Conservation (phyloP, 1,140 invertebrate genomes). For the Radopholus similis region DNA sequence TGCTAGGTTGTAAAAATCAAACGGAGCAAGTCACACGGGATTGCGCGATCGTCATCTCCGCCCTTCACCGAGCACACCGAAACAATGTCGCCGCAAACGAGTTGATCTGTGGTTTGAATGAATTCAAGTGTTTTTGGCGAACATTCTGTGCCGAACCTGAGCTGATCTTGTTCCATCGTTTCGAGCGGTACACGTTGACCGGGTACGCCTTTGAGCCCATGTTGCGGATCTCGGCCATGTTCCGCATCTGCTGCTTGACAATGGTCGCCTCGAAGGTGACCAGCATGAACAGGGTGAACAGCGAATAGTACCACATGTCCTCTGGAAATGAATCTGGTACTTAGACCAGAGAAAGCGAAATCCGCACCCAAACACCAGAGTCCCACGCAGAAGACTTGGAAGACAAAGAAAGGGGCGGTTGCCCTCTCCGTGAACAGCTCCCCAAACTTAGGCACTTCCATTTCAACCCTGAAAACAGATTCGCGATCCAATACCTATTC, state of each 20-base stretch:
- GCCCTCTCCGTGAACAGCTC: constrained; percentile 94
- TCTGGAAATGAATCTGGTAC: constrained; percentile 11
- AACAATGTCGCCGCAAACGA: constrained; percentile 92
- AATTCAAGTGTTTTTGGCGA: not conserved
- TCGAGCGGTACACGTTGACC: constrained; percentile 80
- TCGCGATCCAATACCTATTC: constrained; percentile 9
- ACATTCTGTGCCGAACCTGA: constrained; percentile 61
- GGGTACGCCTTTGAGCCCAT: constrained; percentile 8
- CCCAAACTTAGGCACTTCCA: constrained; percentile 90
- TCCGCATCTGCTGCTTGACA: constrained; percentile 92
- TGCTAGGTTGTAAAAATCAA: not conserved
- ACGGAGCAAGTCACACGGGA: constrained; percentile 89
- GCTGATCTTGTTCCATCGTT: constrained; percentile 81
- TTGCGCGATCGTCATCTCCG: constrained; percentile 75
- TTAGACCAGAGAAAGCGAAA: not conserved
- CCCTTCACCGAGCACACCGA: constrained; percentile 73
- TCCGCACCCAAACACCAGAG: constrained; percentile 82
- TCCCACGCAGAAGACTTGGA: constrained; percentile 82
- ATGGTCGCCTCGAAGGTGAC: constrained; percentile 91
- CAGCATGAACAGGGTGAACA: constrained; percentile 95
- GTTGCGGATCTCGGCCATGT: constrained; percentile 87
- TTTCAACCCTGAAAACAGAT: constrained; percentile 69
- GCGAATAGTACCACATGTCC: constrained; percentile 74
- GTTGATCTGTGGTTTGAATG: constrained; percentile 66
- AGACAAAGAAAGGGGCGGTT: constrained; percentile 96